phyloP scores from a whole-genome alignment of 2,888 invertebrate genomes.

The Mactromeris polynyma region DNA sequence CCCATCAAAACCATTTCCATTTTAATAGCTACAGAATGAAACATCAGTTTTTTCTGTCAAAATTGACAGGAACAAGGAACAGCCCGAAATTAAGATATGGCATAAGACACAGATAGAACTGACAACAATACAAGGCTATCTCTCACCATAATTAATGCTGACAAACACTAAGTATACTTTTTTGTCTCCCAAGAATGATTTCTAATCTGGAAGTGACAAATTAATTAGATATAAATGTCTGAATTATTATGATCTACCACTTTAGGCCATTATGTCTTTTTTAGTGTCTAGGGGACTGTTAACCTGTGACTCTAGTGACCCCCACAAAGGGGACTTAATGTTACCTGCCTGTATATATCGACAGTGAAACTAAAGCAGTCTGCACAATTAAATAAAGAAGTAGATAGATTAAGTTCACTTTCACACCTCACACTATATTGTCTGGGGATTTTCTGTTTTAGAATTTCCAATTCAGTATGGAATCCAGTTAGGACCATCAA shows the following conservation, averaged over 20 bases:
- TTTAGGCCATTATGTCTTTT: background rate
- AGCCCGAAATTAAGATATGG: conserved; percentile 17
- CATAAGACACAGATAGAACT: background rate
- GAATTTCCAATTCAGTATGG: too few species aligned
- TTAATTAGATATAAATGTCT: conserved; percentile 14
- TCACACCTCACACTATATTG: too few species aligned
- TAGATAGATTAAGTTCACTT: too few species aligned
- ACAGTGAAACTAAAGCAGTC: too few species aligned
- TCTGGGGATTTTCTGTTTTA: too few species aligned
- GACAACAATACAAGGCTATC: background rate
- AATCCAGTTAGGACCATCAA: too few species aligned
- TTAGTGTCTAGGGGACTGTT: background rate
- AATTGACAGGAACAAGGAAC: conserved; percentile 26
- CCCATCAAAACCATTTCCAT: background rate
- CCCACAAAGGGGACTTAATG: background rate
- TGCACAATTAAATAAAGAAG: too few species aligned
- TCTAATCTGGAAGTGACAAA: background rate
- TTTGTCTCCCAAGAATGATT: conserved; percentile 3
- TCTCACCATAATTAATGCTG: conserved; percentile 6
- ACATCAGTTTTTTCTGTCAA: conserved; percentile 29
- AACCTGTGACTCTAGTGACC: background rate
- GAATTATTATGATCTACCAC: background rate
- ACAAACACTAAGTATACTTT: background rate
- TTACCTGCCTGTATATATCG: background rate
- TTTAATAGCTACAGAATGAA: background rate